Conservation (phyloP, 2,113 vertebrate genomes). For the Azemiops feae region DNA sequence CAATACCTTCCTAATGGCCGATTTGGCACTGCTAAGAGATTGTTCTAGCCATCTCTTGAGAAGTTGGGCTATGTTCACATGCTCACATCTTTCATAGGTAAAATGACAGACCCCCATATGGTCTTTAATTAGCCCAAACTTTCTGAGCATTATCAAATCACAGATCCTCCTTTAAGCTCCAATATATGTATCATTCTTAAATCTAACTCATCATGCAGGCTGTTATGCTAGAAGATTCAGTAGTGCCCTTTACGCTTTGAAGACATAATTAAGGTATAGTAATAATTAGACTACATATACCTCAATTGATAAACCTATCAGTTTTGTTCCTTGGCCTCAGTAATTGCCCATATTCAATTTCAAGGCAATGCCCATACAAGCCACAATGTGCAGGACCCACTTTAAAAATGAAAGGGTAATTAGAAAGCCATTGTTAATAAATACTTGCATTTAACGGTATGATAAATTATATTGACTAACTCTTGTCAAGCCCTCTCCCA, state of each 20-base stretch:
- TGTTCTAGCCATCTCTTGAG: conserved; percentile 24
- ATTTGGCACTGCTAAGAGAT: background rate
- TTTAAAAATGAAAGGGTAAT: conserved; percentile 28
- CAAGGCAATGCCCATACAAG: fast-evolving
- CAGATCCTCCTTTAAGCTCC: background rate
- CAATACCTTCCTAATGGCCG: background rate
- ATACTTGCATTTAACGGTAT: conserved; percentile 40
- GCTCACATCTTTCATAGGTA: conserved; percentile 23
- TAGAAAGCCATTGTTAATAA: conserved; percentile 41
- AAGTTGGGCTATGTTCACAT: background rate
- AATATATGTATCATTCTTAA: background rate
- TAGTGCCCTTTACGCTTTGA: background rate
- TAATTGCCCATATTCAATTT: background rate
- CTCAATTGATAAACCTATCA: background rate
- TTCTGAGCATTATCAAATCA: background rate
- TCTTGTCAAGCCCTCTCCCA: conserved; percentile 43
- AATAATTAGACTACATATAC: background rate
- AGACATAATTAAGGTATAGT: background rate
- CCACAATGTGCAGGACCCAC: conserved; percentile 1
- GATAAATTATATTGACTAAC: conserved; percentile 64
- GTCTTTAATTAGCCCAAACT: background rate
- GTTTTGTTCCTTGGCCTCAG: background rate
- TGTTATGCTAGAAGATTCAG: background rate
- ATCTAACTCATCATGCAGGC: background rate
- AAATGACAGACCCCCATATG: background rate